Base-by-base conservation (phyloP, 2,888 invertebrate genomes). In the Tridacna crocea region DNA sequence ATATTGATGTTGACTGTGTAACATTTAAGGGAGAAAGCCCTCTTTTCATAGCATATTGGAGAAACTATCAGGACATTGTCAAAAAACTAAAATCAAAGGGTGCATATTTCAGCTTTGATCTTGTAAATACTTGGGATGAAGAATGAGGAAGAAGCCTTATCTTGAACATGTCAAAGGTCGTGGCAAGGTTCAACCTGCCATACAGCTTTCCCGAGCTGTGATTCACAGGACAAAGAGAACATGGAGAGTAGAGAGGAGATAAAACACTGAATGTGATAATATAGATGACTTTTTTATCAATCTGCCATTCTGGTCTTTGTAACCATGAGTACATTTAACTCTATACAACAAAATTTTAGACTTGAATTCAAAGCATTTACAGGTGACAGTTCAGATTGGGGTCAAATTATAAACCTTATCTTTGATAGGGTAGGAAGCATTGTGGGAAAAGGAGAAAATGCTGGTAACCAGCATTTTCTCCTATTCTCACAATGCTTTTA, bases 21-120 rank as follows among this genome's bases (percentile, higher is more conserved):
- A 85, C 85, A 22, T 89, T 84, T 68, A 87, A 86, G 63, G 89
- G 89, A 1, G 83, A 85, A 47, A 87, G 87, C 15, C 86, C 89
- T 0, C 55, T 87, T 24, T 79, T 86, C 46, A 47, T 88, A 8
- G 88, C 89, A 0, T 81, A 78, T 58, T 83, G 83, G 82, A 76
- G 85, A 70, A 85, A 85, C 55, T 83, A 81, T 58, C 79, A 83
- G 48, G 83, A 79, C 75, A 85, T 85, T 72, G 79, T 85, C 17
- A 85, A 81, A 79, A 63, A 63, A 36, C 60, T 85, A 19, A 74
- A 68, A 60, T n/a, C 72, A 15, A 83, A 81, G 26, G 85, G 85
- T n/a, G 85, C 85, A 10, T 77, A 61, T 27, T 85, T 85, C 60
- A 81, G 79, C 63, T 85, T 83, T 48, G 77, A 81, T 27, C 46